Conservation (phyloP, 1,140 invertebrate species). For the Atopsyche davidsoni region DNA sequence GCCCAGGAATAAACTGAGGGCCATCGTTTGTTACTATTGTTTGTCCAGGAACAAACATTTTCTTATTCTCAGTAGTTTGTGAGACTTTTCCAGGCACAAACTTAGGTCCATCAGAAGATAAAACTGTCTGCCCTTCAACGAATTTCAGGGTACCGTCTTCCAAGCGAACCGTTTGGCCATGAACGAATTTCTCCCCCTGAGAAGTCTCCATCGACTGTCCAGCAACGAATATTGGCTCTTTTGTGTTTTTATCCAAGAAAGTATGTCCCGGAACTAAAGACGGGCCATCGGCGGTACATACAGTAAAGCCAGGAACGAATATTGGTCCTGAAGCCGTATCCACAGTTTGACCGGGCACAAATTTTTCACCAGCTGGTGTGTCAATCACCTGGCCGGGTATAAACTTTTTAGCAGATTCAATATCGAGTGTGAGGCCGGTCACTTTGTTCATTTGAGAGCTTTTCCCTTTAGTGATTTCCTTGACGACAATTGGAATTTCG, state of each 20-base stretch:
- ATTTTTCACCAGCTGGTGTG: constrained; percentile 60
- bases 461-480: constrained; percentile 56
- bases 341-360: constrained; percentile 69
- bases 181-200: constrained; percentile 57
- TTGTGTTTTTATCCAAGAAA: constrained; percentile 51
- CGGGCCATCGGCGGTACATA: constrained; percentile 60
- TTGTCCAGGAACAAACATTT: constrained; percentile 62
- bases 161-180: constrained; percentile 58
- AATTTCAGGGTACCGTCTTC: constrained; percentile 55
- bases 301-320: constrained; percentile 68
- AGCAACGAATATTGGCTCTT: constrained; percentile 58
- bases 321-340: constrained; percentile 57
- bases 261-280: constrained; percentile 65
- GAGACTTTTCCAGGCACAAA: constrained; percentile 61
- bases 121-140: constrained; percentile 58
- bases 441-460: constrained; percentile 53
- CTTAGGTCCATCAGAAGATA: constrained; percentile 58
- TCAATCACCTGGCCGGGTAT: constrained; percentile 63
- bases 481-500: constrained; percentile 58
- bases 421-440: constrained; percentile 57
- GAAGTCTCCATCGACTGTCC: constrained; percentile 59
- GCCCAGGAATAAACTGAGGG: constrained; percentile 57
- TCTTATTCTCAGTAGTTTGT: constrained; percentile 39
- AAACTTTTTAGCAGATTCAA: constrained; percentile 59
- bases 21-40: constrained; percentile 56